These are phyloP conservation scores for Coluber constrictor DNA, from an alignment of 2,797 vertebrate species.

Conservation along the genomic window DNA sequence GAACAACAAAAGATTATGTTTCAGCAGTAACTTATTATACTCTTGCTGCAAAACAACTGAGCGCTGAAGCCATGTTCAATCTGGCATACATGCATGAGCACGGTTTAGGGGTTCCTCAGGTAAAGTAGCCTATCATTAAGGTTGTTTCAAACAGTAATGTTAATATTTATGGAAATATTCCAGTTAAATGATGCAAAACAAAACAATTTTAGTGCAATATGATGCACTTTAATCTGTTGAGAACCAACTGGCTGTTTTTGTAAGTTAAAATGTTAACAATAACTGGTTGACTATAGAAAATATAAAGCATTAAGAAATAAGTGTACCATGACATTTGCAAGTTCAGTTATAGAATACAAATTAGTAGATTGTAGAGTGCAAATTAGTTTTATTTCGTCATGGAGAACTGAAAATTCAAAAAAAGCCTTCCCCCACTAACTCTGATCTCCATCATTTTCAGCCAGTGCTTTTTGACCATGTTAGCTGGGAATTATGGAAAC, in stretches of 20 bases:
- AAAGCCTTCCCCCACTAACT: neutral
- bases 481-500: neutral
- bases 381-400: neutral
- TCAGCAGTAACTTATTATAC: conserved; percentile 61
- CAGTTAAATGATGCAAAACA: neutral
- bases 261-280: neutral
- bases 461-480: neutral
- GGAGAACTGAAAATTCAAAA: neutral
- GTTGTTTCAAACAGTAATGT: neutral
- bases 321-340: neutral
- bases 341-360: neutral
- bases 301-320: neutral
- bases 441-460: neutral
- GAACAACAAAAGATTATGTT: conserved; percentile 61
- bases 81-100: conserved; percentile 68
- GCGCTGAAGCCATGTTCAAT: conserved; percentile 68
- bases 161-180: neutral
- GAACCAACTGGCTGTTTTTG: neutral
- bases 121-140: conserved; percentile 28
- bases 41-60: conserved; percentile 60
- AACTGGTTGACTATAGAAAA: neutral
- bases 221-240: neutral
- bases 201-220: neutral
- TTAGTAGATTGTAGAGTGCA: neutral
- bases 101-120: conserved; percentile 64